phyloP scores from a whole-genome alignment of 2,113 vertebrate species.

The Scolopax mira region DNA sequence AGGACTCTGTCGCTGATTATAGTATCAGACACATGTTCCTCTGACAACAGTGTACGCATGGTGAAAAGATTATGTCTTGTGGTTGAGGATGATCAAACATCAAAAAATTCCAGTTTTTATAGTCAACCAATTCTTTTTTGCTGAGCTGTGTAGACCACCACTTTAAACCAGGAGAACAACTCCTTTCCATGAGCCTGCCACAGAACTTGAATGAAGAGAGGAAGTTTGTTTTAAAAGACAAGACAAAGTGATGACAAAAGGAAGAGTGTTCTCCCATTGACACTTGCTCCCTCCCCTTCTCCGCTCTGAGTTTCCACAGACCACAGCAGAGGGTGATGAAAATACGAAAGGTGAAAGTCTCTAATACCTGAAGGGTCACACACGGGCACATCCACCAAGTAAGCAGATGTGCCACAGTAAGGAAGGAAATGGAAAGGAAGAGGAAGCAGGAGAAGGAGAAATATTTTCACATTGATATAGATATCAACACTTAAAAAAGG shows the following conservation, averaged over 20 bases:
- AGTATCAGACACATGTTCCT: not conserved
- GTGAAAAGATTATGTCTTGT: not conserved
- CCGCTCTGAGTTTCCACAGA: not conserved
- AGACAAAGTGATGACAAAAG: not conserved
- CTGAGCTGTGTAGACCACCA: not conserved
- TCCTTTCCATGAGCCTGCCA: not conserved
- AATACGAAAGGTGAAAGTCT: not conserved
- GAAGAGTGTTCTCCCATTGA: not conserved
- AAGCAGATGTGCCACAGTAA: not conserved
- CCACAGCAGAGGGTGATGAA: not conserved
- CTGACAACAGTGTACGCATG: not conserved
- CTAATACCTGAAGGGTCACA: not conserved
- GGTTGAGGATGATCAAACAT: not conserved
- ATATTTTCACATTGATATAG: not conserved
- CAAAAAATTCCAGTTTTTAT: not conserved
- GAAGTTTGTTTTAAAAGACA: not conserved
- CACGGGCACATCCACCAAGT: not conserved
- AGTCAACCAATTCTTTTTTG: not conserved
- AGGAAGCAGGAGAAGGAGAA: not conserved
- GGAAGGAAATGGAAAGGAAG: not conserved
- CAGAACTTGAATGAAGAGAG: not conserved
- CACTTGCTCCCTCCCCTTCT: not conserved
- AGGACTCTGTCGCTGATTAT: rapidly evolving
- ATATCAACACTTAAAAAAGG: not conserved
- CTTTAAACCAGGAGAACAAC: not conserved